Evolutionary conservation across 2,113 vertebrate species (phyloP).

Genomic region (Cyanocitta stelleri): DNA sequence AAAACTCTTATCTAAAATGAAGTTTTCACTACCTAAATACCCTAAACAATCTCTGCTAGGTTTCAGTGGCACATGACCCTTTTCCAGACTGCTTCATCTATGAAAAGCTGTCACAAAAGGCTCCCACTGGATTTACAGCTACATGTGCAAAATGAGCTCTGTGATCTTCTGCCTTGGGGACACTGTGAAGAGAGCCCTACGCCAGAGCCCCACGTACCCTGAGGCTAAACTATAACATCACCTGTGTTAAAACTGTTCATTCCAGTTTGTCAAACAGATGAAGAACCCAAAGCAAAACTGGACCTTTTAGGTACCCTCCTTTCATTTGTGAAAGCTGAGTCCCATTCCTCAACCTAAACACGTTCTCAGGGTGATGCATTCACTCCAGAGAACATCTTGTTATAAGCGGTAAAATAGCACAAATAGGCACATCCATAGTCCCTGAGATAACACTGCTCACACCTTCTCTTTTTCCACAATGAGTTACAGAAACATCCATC

Average conservation of each 20-base stretch:
- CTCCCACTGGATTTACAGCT: neutral
- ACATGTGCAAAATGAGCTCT: neutral
- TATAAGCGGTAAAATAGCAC: neutral
- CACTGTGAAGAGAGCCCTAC: neutral
- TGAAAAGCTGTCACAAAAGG: neutral
- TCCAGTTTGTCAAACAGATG: neutral
- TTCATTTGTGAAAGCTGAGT: neutral
- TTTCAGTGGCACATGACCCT: neutral
- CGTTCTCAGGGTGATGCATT: neutral
- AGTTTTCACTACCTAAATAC: neutral
- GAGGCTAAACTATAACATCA: neutral
- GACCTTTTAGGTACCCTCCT: neutral
- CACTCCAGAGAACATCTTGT: neutral
- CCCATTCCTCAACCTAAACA: neutral
- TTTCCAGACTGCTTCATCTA: neutral
- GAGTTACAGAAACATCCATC: neutral
- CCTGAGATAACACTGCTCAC: neutral
- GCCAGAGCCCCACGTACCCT: rapidly evolving
- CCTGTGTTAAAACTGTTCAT: neutral
- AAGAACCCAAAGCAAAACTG: neutral
- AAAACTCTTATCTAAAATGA: neutral
- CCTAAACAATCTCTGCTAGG: neutral
- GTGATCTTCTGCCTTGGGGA: neutral
- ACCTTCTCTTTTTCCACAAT: neutral
- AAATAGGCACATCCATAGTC: neutral